phyloP scores from a whole-genome alignment of 2,113 vertebrate species.

The Platycercus adscitus region DNA sequence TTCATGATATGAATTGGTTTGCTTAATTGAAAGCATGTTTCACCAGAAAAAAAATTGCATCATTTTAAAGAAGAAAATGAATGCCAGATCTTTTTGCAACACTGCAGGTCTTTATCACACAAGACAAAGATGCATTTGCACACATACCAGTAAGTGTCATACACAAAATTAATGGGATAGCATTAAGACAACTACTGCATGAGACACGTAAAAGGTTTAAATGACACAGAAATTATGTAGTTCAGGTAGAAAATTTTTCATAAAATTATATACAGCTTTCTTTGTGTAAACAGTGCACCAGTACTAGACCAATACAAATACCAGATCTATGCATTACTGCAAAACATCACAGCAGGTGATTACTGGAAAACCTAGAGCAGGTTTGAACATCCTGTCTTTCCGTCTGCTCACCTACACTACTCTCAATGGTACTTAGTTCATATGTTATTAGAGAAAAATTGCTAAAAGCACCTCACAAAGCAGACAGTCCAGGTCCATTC shows the following conservation, averaged over 20 bases:
- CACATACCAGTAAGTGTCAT: neutral
- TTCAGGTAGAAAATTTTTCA: neutral
- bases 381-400: neutral
- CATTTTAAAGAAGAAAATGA: neutral
- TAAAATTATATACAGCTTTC: neutral
- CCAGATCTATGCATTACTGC: neutral
- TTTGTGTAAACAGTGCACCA: fast-evolving
- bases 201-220: neutral
- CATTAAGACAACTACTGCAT: neutral
- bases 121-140: neutral
- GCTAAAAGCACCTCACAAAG: neutral
- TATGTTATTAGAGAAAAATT: neutral
- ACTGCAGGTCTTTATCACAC: neutral
- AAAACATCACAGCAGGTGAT: neutral
- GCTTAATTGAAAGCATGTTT: neutral
- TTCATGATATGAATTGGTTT: neutral
- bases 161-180: neutral
- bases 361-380: neutral
- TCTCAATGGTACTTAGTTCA: neutral
- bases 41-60: neutral
- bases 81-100: neutral
- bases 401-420: neutral
- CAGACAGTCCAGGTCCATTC: neutral
- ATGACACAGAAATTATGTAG: neutral
- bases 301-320: neutral